Evolutionary conservation across 2,888 invertebrate species (phyloP).

Genomic region (Nomada hirtipes): DNA sequence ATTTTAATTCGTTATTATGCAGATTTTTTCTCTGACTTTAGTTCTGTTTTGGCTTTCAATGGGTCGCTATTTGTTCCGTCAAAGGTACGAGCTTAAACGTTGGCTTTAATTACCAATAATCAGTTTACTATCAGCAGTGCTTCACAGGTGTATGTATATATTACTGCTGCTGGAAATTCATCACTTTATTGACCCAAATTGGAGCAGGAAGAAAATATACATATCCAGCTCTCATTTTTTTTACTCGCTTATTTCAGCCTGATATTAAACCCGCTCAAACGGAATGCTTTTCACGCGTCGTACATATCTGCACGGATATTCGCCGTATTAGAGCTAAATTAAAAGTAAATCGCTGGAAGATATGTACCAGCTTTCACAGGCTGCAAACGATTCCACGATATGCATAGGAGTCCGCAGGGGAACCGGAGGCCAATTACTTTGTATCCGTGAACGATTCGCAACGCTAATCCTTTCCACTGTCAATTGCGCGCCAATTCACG

Average conservation of each 20-base stretch:
- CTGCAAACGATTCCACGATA: slow-evolving; percentile 57
- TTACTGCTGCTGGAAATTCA: no score
- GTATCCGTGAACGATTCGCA: slow-evolving; percentile 32
- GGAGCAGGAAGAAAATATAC: no score
- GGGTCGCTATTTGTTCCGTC: no score
- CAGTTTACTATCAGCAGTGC: no score
- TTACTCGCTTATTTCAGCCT: neutral
- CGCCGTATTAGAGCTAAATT: neutral
- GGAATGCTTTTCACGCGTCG: neutral
- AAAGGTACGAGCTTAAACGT: no score
- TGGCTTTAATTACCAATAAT: no score
- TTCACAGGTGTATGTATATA: no score
- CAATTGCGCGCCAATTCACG: slow-evolving; percentile 1
- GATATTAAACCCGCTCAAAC: no score
- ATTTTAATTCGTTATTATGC: no score
- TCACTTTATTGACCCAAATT: no score
- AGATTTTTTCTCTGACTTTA: no score
- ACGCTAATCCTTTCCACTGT: slow-evolving; percentile 17
- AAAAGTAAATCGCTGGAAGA: slow-evolving; percentile 58
- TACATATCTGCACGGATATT: slow-evolving; percentile 32
- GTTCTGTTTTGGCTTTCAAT: no score
- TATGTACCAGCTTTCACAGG: slow-evolving; percentile 42
- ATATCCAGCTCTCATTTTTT: neutral
- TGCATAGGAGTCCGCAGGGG: neutral
- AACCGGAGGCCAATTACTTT: slow-evolving; percentile 32